Evolutionary conservation across 2,888 invertebrate genomes (phyloP).

Genomic region (Diplolepis rosae): DNA sequence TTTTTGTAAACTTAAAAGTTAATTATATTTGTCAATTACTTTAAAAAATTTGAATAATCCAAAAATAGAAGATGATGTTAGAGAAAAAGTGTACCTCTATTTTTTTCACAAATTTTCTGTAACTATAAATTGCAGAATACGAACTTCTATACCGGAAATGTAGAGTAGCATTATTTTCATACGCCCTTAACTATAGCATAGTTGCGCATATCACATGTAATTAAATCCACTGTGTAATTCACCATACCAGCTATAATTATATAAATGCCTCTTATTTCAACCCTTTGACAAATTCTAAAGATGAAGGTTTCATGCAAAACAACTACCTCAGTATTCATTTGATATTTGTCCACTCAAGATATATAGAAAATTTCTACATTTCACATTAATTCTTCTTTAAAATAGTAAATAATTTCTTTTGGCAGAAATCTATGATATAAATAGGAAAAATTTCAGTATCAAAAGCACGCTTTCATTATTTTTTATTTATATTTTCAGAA

Average conservation of each 20-base stretch:
- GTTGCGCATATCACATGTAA: background rate
- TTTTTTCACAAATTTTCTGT: no score
- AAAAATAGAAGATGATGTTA: no score
- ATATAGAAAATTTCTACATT: background rate
- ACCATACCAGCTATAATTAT: background rate
- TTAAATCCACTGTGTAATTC: background rate
- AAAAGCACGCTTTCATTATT: no score
- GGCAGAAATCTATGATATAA: no score
- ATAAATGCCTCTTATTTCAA: background rate
- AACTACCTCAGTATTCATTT: background rate
- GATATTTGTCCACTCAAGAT: background rate
- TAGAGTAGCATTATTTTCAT: background rate
- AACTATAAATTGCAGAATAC: background rate
- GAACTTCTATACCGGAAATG: background rate
- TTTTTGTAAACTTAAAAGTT: no score
- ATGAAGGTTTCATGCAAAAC: background rate
- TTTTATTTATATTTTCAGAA: no score
- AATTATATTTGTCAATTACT: no score
- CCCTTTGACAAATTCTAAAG: background rate
- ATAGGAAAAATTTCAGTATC: no score
- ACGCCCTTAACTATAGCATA: background rate
- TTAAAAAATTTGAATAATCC: no score
- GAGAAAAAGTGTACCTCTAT: no score
- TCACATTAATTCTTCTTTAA: background rate
- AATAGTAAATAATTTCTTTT: no score